A percentile compares a stretch with the other conserved stretches of the same genome.
These are phyloP conservation scores for Galbula dea DNA, from an alignment of 2,113 vertebrate genomes.

Conservation along the genomic window DNA sequence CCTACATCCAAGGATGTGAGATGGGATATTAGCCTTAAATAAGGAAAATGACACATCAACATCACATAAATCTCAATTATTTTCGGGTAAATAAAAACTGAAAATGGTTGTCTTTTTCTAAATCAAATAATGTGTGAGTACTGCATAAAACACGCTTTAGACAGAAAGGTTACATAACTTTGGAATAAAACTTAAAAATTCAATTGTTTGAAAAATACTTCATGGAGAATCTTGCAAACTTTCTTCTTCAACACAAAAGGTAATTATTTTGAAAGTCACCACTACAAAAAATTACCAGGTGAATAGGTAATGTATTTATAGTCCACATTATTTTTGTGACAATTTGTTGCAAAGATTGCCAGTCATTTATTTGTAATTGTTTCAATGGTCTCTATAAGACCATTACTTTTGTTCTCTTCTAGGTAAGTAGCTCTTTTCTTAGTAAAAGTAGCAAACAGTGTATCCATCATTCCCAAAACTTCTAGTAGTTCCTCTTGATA, in stretches of 20 bases:
- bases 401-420: conserved; percentile 34
- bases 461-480: conserved; percentile 95
- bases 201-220: neutral
- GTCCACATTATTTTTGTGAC: neutral
- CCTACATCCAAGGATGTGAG: neutral
- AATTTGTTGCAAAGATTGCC: neutral
- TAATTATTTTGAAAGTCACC: neutral
- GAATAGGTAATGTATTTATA: neutral
- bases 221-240: neutral
- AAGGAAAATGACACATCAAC: neutral
- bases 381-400: conserved; percentile 27
- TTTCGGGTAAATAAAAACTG: neutral
- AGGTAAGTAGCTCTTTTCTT: conserved; percentile 69
- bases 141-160: neutral
- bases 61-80: neutral
- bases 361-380: neutral
- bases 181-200: neutral
- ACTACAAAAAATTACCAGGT: neutral
- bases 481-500: conserved; percentile 90
- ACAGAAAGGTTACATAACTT: neutral
- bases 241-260: neutral
- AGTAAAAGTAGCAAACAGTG: conserved; percentile 88
- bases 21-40: neutral
- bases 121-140: neutral
- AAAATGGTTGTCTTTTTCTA: neutral